Percentiles rank a stretch among this genome's conserved stretches.
Conservation (phyloP, 2,797 vertebrate genomes). For the Schizopygopsis malacanthus region DNA sequence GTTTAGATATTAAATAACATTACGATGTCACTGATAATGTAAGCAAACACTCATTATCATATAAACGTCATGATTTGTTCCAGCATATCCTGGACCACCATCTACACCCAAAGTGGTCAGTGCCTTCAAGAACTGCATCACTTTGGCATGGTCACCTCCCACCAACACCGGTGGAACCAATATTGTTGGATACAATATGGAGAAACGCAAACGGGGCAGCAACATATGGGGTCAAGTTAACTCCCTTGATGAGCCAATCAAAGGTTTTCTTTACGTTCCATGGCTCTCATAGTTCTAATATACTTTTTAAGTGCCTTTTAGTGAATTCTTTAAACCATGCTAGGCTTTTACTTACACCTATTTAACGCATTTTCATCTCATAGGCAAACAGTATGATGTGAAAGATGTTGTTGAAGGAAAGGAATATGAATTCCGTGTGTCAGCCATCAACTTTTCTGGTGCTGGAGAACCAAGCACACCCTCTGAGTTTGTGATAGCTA, state of each 20-base stretch:
- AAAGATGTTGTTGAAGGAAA: constrained; percentile 81
- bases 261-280: constrained; percentile 68
- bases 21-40: background rate
- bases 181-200: constrained; percentile 83
- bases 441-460: constrained; percentile 86
- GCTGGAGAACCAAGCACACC: constrained; percentile 82
- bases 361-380: constrained; percentile 10
- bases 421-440: constrained; percentile 89
- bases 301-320: background rate
- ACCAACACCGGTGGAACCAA: constrained; percentile 78
- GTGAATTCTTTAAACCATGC: background rate
- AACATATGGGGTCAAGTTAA: constrained; percentile 82
- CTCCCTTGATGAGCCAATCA: constrained; percentile 69
- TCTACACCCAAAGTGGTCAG: constrained; percentile 79
- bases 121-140: constrained; percentile 81
- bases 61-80: background rate
- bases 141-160: constrained; percentile 82
- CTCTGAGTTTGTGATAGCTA: constrained; percentile 79
- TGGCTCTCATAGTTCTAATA: background rate
- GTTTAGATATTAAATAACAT: constrained; percentile 4
- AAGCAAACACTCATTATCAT: background rate
- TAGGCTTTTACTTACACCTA: background rate
- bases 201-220: constrained; percentile 88
- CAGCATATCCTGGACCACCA: constrained; percentile 84
- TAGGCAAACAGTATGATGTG: constrained; percentile 78